Evolutionary conservation across 30 jellyfish, hydroid and myxozoan species (phyloP), one percentile per base, ranked within the genome.

Genomic region (Turritopsis dohrnii): DNA sequence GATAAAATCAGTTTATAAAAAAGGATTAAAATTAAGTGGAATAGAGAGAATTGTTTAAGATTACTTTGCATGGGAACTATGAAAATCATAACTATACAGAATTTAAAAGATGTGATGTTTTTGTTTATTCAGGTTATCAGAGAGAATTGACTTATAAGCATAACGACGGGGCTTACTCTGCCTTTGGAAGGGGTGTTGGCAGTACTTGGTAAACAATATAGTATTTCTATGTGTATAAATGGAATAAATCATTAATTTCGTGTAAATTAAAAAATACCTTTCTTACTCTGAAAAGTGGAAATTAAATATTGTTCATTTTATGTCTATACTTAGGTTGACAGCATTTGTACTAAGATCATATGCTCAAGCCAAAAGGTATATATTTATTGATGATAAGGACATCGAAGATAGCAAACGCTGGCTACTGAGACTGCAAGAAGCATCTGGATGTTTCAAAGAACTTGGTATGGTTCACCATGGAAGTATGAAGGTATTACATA

Each of bases 81-180:
- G 21, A 60, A 18, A 18, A 18, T 60, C 21, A 3, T 21, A 3
- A 3, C 16, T 21, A 1, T 4, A 66, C 4, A 69, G 8, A n/a
- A 7, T 69, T 7, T 69, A 7, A 69, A 7, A 69, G 77, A n/a
- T 69, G 28, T 60, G 19, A n/a, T 69, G 0, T 69, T n/a, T 21
- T 27, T 0, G n/a, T n/a, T n/a, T n/a, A n/a, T 30, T 1, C 54
- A 89, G 96, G 96, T 7, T 89, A 89, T 66, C 96, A 89, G 66
- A 76, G 96, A n/a, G 96, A 89, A 74, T 73, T 89, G 83, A 89
- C 96, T n/a, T 89, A 85, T 88, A 85, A 85, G 66, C 86, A 84
- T 65, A 26, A 84, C 8, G 90, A 85, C 73, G 96, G 96, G 7
- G 82, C 95, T 17, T 89, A 89, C 69, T 54, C 89, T 0, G 96